Evolutionary conservation across 2,888 invertebrate genomes (phyloP).

Genomic region (Adelognathus sp.): DNA sequence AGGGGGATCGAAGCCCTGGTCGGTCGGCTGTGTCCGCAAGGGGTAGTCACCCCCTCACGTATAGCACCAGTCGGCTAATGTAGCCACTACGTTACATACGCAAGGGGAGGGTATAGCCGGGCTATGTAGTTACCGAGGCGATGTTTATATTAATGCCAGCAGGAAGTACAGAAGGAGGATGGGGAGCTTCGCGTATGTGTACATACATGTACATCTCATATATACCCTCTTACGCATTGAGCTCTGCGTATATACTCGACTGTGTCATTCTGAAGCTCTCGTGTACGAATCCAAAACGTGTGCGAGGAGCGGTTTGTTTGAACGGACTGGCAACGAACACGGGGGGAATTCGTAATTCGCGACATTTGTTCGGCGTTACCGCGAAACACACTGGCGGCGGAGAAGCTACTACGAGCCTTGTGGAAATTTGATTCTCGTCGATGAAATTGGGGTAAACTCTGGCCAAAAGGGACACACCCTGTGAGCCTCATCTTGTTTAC

Average conservation of each 20-base stretch:
- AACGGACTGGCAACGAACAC: constrained; percentile 33
- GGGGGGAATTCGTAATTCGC: constrained; percentile 75
- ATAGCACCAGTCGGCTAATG: constrained; percentile 60
- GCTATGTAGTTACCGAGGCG: constrained; percentile 61
- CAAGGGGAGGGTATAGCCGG: constrained; percentile 30
- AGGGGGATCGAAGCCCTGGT: constrained; percentile 46
- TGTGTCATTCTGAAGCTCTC: background rate
- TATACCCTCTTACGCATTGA: constrained; percentile 25
- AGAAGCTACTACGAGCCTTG: constrained; percentile 41
- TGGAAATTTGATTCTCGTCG: constrained; percentile 71
- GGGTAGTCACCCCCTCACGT: constrained; percentile 44
- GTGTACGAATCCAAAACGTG: background rate
- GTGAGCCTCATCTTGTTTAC: constrained; percentile 41
- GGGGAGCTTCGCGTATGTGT: constrained; percentile 36
- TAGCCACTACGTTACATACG: constrained; percentile 51
- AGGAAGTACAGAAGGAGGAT: constrained; percentile 53
- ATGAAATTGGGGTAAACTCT: constrained; percentile 70
- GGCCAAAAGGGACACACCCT: constrained; percentile 57
- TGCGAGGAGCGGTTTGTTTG: constrained; percentile 49
- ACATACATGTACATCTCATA: constrained; percentile 12
- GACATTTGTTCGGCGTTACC: constrained; percentile 73
- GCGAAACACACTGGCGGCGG: constrained; percentile 53
- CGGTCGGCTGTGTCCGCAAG: constrained; percentile 37
- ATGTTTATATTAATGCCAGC: constrained; percentile 66
- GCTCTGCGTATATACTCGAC: background rate